phyloP scores from a whole-genome alignment of 1,140 invertebrate genomes.

The Dendrolimus kikuchii region DNA sequence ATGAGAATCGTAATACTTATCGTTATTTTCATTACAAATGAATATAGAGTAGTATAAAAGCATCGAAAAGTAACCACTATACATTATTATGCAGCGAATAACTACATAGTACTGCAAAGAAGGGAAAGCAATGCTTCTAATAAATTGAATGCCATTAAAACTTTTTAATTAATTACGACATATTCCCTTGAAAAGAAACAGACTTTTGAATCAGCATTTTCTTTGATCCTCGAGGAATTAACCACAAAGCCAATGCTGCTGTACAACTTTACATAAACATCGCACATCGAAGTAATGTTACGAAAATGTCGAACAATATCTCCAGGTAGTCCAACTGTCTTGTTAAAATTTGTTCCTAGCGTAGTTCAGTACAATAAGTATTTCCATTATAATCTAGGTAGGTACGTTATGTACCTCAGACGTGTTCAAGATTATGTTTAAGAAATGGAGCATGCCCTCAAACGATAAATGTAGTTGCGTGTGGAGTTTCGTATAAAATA shows the following conservation, averaged over 20 bases:
- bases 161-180: conserved; percentile 52
- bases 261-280: conserved; percentile 19
- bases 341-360: no score
- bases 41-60: no score
- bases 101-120: no score
- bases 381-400: no score
- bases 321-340: no score
- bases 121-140: conserved; percentile 5
- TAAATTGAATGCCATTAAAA: conserved; percentile 38
- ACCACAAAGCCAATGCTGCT: conserved; percentile 11
- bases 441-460: conserved; percentile 1
- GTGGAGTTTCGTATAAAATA: conserved; percentile 9
- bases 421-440: not conserved
- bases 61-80: no score
- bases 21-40: no score
- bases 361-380: no score
- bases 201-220: conserved; percentile 25
- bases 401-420: not conserved
- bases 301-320: conserved; percentile 8
- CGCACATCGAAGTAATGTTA: conserved; percentile 21
- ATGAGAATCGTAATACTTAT: no score
- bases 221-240: conserved; percentile 40
- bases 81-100: no score
- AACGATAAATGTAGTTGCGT: conserved; percentile 8
- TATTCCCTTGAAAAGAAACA: conserved; percentile 44